Conservation (phyloP, 2,113 vertebrate genomes). For the Elachura formosa region DNA sequence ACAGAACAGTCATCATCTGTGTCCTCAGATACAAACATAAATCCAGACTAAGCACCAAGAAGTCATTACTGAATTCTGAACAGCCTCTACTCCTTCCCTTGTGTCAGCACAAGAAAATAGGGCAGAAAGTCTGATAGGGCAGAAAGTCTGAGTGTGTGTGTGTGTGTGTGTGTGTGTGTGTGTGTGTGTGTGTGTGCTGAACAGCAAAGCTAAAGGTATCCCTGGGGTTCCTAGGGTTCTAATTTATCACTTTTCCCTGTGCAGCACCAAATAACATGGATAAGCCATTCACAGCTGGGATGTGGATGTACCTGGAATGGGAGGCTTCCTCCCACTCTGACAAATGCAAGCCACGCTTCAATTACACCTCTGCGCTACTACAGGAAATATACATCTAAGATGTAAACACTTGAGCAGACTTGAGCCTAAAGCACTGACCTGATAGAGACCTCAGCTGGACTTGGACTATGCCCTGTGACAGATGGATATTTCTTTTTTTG, state of each 20-base stretch:
- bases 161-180: neutral
- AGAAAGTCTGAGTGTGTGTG: neutral
- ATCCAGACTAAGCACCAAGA: neutral
- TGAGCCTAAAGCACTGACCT: neutral
- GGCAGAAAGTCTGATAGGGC: neutral
- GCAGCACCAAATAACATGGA: neutral
- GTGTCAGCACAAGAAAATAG: neutral
- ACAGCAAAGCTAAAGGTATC: neutral
- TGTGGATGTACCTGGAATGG: neutral
- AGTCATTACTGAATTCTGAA: neutral
- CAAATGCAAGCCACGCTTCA: neutral
- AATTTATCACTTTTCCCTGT: neutral
- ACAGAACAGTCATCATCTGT: neutral
- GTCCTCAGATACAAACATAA: neutral
- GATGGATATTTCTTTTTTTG: constrained; percentile 13
- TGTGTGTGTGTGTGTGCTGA: neutral
- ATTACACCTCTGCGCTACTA: neutral
- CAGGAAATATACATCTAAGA: neutral
- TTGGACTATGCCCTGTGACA: neutral
- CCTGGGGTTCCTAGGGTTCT: neutral
- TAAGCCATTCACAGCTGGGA: neutral
- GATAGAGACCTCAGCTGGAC: neutral
- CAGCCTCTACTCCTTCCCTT: neutral
- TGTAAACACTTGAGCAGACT: neutral
- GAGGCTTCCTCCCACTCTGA: neutral